Conservation (phyloP, 2,797 vertebrate species). For the Oceanodroma leucorhoa region DNA sequence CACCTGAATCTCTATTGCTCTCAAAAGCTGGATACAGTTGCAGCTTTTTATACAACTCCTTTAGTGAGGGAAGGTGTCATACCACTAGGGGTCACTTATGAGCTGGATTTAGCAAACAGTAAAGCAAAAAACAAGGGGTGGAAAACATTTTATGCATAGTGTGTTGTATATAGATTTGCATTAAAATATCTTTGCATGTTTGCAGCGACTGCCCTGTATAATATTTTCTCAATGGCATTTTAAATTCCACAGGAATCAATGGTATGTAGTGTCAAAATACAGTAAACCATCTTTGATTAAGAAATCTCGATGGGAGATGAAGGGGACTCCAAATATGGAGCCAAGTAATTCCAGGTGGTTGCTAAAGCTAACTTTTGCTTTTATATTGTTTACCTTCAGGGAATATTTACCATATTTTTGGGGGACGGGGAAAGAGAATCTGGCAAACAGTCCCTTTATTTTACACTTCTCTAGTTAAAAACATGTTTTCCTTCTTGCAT, state of each 20-base stretch:
- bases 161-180: not conserved
- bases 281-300: not conserved
- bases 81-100: conserved; percentile 72
- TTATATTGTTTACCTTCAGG: not conserved
- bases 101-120: conserved; percentile 31
- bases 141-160: not conserved
- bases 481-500: not conserved
- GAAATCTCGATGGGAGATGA: not conserved
- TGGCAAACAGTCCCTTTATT: not conserved
- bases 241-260: not conserved
- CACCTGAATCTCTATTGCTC: not conserved
- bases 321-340: not conserved
- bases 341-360: not conserved
- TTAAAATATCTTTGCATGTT: not conserved
- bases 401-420: not conserved
- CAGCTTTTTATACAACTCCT: not conserved
- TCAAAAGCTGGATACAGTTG: not conserved
- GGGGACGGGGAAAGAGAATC: not conserved
- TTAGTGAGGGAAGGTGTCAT: not conserved
- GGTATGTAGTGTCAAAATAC: not conserved
- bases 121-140: not conserved
- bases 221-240: not conserved
- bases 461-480: not conserved
- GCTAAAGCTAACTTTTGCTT: not conserved
- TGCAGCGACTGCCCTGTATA: not conserved